Conservation (phyloP, 1,140 invertebrate species). For the Tribolium castaneum region DNA sequence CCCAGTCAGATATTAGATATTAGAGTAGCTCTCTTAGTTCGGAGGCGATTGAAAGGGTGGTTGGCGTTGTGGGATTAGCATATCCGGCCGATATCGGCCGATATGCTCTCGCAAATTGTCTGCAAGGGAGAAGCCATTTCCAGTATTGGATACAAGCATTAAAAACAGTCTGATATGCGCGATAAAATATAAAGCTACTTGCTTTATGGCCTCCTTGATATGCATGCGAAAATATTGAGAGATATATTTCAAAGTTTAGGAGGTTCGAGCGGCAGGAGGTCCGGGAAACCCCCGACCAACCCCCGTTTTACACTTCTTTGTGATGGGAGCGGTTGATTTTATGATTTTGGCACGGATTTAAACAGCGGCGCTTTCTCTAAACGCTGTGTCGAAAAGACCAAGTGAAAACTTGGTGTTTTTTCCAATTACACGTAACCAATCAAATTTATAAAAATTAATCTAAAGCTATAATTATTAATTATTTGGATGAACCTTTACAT, state of each 20-base stretch:
- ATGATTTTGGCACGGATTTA: constrained; percentile 33
- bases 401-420: too few relatives aligned
- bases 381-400: too few relatives aligned
- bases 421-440: too few relatives aligned
- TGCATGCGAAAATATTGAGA: constrained; percentile 58
- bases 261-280: constrained; percentile 41
- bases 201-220: constrained; percentile 58
- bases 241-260: constrained; percentile 56
- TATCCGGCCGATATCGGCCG: constrained; percentile 24
- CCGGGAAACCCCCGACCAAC: neutral
- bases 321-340: constrained; percentile 48
- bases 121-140: constrained; percentile 42
- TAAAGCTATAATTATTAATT: too few relatives aligned
- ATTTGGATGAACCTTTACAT: too few relatives aligned
- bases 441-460: too few relatives aligned
- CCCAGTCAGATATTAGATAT: constrained; percentile 55
- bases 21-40: constrained; percentile 36
- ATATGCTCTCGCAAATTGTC: constrained; percentile 4
- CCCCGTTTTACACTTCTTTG: constrained; percentile 51
- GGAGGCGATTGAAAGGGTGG: constrained; percentile 31
- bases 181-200: constrained; percentile 59
- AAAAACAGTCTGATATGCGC: constrained; percentile 58
- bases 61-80: neutral
- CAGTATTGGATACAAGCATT: constrained; percentile 59
- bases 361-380: too few relatives aligned